A percentile compares a stretch with the other conserved stretches of the same genome.
phyloP scores from a whole-genome alignment of 2,888 invertebrate species.

The Gerris lacustris region DNA sequence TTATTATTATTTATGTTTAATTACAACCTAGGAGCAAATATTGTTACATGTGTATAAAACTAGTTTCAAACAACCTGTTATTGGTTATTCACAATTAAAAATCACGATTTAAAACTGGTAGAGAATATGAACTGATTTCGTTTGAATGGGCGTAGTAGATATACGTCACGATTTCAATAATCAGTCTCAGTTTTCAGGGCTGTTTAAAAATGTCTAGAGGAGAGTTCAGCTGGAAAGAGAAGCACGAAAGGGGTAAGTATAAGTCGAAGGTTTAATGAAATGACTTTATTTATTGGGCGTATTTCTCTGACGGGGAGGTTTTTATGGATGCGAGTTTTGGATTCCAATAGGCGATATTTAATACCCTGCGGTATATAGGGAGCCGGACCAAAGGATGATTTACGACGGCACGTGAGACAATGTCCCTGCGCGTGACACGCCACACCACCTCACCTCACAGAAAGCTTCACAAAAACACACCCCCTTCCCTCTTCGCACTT shows the following conservation, averaged over 20 bases:
- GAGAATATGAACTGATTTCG: too few relatives aligned
- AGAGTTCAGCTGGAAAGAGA: too few relatives aligned
- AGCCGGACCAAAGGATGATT: constrained; percentile 1
- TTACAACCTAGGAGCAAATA: too few relatives aligned
- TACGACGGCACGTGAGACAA: constrained; percentile 5
- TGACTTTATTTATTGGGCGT: constrained; percentile 1
- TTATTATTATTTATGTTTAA: too few relatives aligned
- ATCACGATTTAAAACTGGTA: too few relatives aligned
- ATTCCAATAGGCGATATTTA: constrained; percentile 5
- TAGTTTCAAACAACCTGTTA: too few relatives aligned
- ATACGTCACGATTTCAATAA: too few relatives aligned
- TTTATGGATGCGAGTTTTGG: constrained; percentile 3
- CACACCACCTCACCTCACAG: not conserved
- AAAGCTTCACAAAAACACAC: not conserved
- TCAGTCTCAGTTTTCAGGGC: too few relatives aligned
- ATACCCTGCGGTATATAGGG: not conserved
- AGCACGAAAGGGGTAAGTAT: not conserved
- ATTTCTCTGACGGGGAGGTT: not conserved
- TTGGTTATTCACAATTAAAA: too few relatives aligned
- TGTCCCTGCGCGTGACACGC: not conserved
- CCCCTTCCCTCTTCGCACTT: not conserved
- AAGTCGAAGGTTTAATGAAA: not conserved
- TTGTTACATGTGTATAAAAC: too few relatives aligned
- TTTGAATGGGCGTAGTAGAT: too few relatives aligned
- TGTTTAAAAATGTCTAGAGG: too few relatives aligned